Percentiles rank a stretch among this genome's conserved stretches.
phyloP scores from a whole-genome alignment of 1,140 invertebrate genomes.

The Rhysida immarginata region DNA sequence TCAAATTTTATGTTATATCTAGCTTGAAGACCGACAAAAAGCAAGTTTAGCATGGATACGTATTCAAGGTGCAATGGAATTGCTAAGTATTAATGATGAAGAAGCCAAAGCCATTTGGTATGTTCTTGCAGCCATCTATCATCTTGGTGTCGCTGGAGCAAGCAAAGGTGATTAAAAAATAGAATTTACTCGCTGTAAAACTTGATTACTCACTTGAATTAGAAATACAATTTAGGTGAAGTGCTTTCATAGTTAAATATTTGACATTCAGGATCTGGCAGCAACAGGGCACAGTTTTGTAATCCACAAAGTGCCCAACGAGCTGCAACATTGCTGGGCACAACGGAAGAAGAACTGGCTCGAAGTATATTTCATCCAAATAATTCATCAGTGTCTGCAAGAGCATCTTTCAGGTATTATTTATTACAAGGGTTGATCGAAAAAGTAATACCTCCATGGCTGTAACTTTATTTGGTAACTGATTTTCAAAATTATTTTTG shows the following conservation, averaged over 20 bases:
- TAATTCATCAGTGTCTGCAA: conserved; percentile 18
- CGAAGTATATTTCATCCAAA: conserved; percentile 47
- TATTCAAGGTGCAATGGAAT: conserved; percentile 53
- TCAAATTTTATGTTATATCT: too few relatives aligned
- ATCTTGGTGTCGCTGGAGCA: conserved; percentile 61
- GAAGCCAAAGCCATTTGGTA: conserved; percentile 71
- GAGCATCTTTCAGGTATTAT: conserved; percentile 19
- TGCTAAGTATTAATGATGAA: conserved; percentile 51
- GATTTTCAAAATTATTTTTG: too few relatives aligned
- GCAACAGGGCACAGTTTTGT: conserved; percentile 55
- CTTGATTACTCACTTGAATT: not conserved
- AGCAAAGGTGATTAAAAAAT: conserved; percentile 24
- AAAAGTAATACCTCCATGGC: too few relatives aligned
- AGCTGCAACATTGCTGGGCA: conserved; percentile 66
- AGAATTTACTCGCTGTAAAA: not conserved
- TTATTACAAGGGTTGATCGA: too few relatives aligned
- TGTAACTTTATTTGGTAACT: too few relatives aligned
- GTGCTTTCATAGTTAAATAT: not conserved
- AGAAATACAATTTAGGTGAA: not conserved
- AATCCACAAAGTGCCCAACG: conserved; percentile 62
- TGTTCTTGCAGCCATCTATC: conserved; percentile 77
- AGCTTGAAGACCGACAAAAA: conserved; percentile 59
- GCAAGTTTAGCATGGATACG: conserved; percentile 61
- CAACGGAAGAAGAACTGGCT: conserved; percentile 62
- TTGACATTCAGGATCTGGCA: conserved; percentile 22